A percentile compares a stretch with the other conserved stretches of the same genome.
Evolutionary conservation across 2,113 vertebrate species (phyloP).

Genomic region (Dissostichus mawsoni): DNA sequence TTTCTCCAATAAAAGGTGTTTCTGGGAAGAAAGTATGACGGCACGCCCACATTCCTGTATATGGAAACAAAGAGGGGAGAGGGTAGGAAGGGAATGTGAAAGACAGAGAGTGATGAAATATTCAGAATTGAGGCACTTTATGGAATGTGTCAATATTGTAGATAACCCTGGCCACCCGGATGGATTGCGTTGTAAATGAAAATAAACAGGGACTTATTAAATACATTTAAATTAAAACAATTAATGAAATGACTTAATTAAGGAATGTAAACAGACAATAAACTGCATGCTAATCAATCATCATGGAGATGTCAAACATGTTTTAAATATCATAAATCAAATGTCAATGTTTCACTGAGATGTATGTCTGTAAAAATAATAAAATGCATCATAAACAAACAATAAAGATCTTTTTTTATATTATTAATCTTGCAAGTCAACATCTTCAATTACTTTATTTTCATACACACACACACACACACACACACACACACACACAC

Average conservation of each 20-base stretch:
- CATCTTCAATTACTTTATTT: background rate
- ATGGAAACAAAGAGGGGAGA: constrained; percentile 43
- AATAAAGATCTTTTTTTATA: background rate
- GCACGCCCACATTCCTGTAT: constrained; percentile 62
- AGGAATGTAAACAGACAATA: constrained; percentile 47
- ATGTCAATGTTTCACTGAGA: constrained; percentile 24
- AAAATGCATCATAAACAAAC: constrained; percentile 15
- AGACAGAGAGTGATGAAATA: constrained; percentile 33
- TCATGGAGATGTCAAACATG: constrained; percentile 45
- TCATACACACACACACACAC: no score
- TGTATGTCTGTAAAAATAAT: constrained; percentile 31
- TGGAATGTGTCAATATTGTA: constrained; percentile 11
- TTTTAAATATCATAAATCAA: constrained; percentile 66
- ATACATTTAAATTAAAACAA: background rate
- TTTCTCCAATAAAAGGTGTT: constrained; percentile 71
- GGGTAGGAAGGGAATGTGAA: constrained; percentile 16
- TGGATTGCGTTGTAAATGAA: background rate
- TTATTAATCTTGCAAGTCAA: background rate
- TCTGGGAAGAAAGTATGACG: constrained; percentile 70
- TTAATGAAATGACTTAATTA: background rate
- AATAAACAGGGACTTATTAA: constrained; percentile 39
- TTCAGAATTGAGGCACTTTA: background rate
- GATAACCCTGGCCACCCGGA: background rate
- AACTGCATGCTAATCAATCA: constrained; percentile 15
- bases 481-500: background rate